Evolutionary conservation across 2,797 vertebrate genomes (phyloP).

Genomic region (Eulemur albifrons): DNA sequence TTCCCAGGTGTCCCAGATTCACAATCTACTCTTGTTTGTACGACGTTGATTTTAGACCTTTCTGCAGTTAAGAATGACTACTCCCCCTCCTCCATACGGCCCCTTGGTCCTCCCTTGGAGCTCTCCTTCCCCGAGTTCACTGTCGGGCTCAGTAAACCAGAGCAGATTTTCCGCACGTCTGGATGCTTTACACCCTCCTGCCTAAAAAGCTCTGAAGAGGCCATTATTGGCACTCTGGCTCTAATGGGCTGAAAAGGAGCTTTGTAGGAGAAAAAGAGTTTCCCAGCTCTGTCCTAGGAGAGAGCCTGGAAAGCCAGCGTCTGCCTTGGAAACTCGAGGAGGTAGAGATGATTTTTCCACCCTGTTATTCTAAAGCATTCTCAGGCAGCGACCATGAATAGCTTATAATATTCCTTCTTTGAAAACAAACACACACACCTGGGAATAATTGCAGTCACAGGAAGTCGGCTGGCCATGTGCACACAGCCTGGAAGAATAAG

Average conservation of each 20-base stretch:
- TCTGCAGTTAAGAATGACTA: conserved; percentile 2
- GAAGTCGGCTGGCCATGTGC: not conserved
- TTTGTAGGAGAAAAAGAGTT: not conserved
- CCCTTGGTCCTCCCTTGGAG: not conserved
- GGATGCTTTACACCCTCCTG: not conserved
- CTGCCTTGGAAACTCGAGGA: not conserved
- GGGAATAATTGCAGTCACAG: conserved; percentile 3
- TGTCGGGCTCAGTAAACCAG: fast-evolving
- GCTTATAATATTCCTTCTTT: conserved; percentile 20
- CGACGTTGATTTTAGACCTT: not conserved
- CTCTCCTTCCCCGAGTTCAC: not conserved
- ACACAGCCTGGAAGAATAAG: conserved; percentile 18
- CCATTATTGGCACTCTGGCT: not conserved
- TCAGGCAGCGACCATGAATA: not conserved
- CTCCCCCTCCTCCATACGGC: not conserved
- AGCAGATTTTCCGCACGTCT: conserved; percentile 47
- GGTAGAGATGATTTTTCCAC: not conserved
- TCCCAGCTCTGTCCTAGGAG: not conserved
- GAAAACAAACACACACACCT: conserved; percentile 15
- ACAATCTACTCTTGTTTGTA: not conserved
- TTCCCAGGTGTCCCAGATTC: not conserved
- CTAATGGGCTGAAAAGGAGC: conserved; percentile 28
- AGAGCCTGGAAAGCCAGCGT: not conserved
- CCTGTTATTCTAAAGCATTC: not conserved
- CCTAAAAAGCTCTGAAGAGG: not conserved